Conservation (phyloP, 2,113 vertebrate species). For the Pluvialis apricaria region DNA sequence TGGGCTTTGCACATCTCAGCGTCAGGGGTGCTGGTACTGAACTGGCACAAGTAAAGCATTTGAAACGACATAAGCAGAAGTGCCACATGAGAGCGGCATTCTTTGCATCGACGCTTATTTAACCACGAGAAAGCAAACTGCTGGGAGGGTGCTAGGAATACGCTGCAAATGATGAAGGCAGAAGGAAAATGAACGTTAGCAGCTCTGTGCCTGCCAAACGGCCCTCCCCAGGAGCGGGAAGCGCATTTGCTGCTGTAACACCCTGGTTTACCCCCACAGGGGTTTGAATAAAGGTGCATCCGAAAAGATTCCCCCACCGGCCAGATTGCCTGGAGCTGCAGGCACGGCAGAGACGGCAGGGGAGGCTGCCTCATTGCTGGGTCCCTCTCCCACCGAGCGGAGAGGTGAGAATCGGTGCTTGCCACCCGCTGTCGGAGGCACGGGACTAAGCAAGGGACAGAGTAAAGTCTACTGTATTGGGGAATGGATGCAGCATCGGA, state of each 20-base stretch:
- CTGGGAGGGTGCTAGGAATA: neutral
- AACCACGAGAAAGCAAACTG: neutral
- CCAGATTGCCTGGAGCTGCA: neutral
- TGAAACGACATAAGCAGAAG: neutral
- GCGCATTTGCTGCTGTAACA: neutral
- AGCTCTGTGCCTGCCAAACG: neutral
- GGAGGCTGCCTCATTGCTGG: neutral
- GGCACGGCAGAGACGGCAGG: neutral
- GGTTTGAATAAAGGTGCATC: neutral
- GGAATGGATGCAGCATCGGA: neutral
- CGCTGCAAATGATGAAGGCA: neutral
- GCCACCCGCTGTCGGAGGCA: neutral
- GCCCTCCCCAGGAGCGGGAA: neutral
- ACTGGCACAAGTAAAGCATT: neutral
- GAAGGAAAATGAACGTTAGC: neutral
- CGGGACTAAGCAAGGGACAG: neutral
- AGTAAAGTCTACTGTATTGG: neutral
- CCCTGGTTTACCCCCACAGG: neutral
- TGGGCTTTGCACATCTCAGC: neutral
- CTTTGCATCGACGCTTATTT: neutral
- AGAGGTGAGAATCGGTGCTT: neutral
- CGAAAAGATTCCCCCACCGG: neutral
- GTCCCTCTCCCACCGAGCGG: neutral
- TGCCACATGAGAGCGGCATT: neutral
- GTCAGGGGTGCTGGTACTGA: neutral